phyloP scores from a whole-genome alignment of 2,888 invertebrate genomes.

The Melinopterus prodromus region DNA sequence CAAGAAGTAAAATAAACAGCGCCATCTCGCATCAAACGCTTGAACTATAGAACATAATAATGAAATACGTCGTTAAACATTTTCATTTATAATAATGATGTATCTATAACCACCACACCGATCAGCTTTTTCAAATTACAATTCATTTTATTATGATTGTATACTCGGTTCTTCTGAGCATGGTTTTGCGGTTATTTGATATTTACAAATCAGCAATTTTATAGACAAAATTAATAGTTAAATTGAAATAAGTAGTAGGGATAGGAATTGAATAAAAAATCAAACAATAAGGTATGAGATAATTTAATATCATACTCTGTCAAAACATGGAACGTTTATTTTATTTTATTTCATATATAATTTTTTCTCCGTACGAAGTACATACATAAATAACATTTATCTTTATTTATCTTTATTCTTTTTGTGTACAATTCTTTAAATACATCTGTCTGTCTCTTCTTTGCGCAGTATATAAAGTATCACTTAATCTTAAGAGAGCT shows the following conservation, averaged over 20 bases:
- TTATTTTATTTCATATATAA: conserved; percentile 42
- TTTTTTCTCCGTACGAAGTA: conserved; percentile 18
- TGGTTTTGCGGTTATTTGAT: no score
- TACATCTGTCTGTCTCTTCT: conserved; percentile 45
- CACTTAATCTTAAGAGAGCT: conserved; percentile 44
- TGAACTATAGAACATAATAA: no score
- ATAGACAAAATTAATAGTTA: background rate
- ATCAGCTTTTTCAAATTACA: no score
- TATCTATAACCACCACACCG: no score
- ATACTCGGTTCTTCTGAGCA: no score
- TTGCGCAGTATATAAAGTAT: conserved; percentile 49
- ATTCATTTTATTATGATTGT: no score
- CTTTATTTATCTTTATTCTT: conserved; percentile 52
- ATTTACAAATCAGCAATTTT: no score
- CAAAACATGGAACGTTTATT: conserved; percentile 53
- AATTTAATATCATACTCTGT: conserved; percentile 21
- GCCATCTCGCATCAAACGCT: no score
- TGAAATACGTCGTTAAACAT: no score
- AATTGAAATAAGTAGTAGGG: conserved; percentile 45
- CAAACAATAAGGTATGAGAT: conserved; percentile 19
- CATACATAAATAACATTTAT: conserved; percentile 56
- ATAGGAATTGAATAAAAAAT: conserved; percentile 8
- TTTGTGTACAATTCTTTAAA: conserved; percentile 38
- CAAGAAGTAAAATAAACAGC: no score
- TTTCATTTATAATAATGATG: no score